Conservation (phyloP, 1,140 invertebrate genomes). For the Grapholita molesta region DNA sequence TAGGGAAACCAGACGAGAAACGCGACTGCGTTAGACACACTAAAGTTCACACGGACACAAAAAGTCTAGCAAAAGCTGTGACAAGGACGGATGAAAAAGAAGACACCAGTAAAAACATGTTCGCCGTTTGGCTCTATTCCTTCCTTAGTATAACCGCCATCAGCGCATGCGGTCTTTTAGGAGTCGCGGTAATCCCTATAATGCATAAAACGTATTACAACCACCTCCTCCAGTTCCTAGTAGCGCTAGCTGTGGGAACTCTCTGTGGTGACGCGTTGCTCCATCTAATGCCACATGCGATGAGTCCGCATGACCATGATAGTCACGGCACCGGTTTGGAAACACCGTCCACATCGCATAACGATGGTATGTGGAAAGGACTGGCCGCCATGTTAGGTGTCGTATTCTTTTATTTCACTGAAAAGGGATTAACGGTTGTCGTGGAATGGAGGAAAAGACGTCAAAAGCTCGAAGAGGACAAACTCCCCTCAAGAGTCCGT, state of each 20-base stretch:
- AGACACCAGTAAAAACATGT: constrained; percentile 59
- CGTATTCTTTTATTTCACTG: constrained; percentile 93
- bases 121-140: constrained; percentile 88
- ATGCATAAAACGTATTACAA: constrained; percentile 95
- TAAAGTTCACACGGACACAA: constrained; percentile 26
- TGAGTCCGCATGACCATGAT: constrained; percentile 72
- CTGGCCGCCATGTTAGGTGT: constrained; percentile 88
- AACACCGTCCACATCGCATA: constrained; percentile 73
- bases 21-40: constrained; percentile 78
- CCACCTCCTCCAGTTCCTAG: constrained; percentile 93
- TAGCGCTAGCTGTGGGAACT: constrained; percentile 94
- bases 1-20: constrained; percentile 71
- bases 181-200: constrained; percentile 91
- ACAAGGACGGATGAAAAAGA: constrained; percentile 29
- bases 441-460: constrained; percentile 87
- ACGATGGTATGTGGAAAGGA: constrained; percentile 89
- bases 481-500: constrained; percentile 80
- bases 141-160: constrained; percentile 89
- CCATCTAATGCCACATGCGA: constrained; percentile 95
- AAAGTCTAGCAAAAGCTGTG: constrained; percentile 7
- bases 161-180: constrained; percentile 90
- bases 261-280: constrained; percentile 94
- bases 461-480: constrained; percentile 79
- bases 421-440: constrained; percentile 88
- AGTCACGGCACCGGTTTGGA: constrained; percentile 37